Evolutionary conservation across 2,113 vertebrate species (phyloP).

Genomic region (Paraplagusia blochii): DNA sequence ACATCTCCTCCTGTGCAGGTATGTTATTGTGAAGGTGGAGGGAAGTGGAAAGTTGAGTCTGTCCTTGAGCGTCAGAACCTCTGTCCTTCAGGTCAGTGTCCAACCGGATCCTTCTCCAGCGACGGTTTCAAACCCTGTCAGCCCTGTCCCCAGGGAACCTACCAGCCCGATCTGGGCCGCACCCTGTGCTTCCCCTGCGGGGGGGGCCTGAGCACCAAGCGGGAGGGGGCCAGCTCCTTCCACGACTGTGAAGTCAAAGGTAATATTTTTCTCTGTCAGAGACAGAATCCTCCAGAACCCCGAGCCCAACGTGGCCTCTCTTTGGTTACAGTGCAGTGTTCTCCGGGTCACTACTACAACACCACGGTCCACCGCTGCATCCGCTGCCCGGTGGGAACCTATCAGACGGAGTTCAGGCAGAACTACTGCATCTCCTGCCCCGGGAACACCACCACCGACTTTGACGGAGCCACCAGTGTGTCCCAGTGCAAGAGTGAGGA

Average conservation of each 20-base stretch:
- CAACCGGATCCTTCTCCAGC: constrained; percentile 84
- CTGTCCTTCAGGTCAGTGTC: constrained; percentile 83
- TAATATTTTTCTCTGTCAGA: constrained; percentile 43
- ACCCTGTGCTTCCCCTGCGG: constrained; percentile 93
- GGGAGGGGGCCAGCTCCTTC: constrained; percentile 90
- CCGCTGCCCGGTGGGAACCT: constrained; percentile 90
- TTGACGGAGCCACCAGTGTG: constrained; percentile 92
- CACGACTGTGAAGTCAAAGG: constrained; percentile 97
- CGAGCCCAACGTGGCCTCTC: background rate
- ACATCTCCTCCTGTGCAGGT: constrained; percentile 92
- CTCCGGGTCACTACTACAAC: constrained; percentile 96
- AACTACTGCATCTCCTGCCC: constrained; percentile 96
- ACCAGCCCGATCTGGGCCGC: constrained; percentile 89
- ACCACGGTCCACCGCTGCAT: constrained; percentile 93
- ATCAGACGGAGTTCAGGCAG: constrained; percentile 94
- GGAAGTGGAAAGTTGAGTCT: background rate
- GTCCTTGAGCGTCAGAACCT: too few relatives aligned
- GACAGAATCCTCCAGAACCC: background rate
- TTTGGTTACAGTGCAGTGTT: constrained; percentile 85
- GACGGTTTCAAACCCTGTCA: constrained; percentile 96
- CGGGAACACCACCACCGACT: constrained; percentile 96
- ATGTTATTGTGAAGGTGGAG: constrained; percentile 5
- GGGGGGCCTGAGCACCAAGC: constrained; percentile 87
- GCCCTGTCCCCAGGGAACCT: constrained; percentile 84
- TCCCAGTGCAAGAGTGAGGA: constrained; percentile 94